Evolutionary conservation across 1,140 invertebrate species (phyloP).

Genomic region (Drosophila nasuta): DNA sequence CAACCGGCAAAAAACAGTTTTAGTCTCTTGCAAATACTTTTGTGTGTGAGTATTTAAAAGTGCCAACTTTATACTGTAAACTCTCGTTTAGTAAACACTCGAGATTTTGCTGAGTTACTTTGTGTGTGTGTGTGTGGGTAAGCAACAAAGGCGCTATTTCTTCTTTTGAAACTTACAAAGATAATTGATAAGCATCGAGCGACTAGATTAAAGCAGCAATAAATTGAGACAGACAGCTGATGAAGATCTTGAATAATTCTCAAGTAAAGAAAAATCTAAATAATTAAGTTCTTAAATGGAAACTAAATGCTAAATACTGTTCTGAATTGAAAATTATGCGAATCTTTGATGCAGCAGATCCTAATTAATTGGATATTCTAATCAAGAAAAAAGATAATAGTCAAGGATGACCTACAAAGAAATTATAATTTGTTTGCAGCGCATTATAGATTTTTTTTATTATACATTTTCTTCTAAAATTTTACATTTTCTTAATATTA

Average conservation of each 20-base stretch:
- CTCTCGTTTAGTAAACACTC: not conserved
- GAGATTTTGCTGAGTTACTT: not conserved
- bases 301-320: no score
- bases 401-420: no score
- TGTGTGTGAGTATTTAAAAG: no score
- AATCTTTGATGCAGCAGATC: not conserved
- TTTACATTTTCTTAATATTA: no score
- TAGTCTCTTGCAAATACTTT: constrained; percentile 30
- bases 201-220: not conserved
- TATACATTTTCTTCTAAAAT: no score
- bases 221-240: not conserved
- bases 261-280: not conserved
- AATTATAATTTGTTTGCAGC: no score
- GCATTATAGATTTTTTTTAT: no score
- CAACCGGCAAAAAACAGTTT: constrained; percentile 48
- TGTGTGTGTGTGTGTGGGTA: not conserved
- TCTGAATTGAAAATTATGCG: not conserved
- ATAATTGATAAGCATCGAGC: constrained; percentile 33
- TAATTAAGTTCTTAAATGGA: not conserved
- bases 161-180: constrained; percentile 8
- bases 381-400: no score
- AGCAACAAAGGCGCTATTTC: constrained; percentile 31
- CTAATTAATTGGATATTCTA: not conserved
- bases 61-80: no score
- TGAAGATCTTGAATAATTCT: constrained; percentile 8